These are phyloP conservation scores for Corbicula japonica DNA, from an alignment of 2,888 invertebrate genomes.

Conservation along the genomic window DNA sequence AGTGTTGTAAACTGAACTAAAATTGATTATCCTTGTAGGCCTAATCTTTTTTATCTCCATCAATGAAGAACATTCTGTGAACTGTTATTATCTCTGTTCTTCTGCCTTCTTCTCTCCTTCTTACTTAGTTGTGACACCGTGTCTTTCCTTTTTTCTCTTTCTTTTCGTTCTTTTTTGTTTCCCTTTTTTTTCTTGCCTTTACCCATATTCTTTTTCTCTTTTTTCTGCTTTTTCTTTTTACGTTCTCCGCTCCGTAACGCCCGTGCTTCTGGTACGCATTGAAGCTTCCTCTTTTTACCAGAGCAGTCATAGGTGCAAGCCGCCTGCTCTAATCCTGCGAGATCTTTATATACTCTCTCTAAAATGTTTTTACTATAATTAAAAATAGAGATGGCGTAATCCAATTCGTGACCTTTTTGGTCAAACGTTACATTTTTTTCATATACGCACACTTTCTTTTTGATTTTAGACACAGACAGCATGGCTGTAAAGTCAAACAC, in stretches of 20 bases:
- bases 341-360: background rate
- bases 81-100: no score
- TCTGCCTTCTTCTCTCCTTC: no score
- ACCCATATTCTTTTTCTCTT: background rate
- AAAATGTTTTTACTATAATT: background rate
- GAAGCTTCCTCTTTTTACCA: background rate
- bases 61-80: no score
- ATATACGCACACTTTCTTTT: conserved; percentile 13
- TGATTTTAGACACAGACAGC: conserved; percentile 14
- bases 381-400: background rate
- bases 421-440: background rate
- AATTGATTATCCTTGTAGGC: no score
- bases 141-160: background rate
- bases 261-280: background rate
- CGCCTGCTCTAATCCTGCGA: background rate
- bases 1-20: no score
- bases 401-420: background rate
- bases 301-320: background rate
- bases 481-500: conserved; percentile 5
- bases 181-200: background rate
- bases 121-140: no score
- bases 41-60: no score
- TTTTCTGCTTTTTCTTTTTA: conserved; percentile 1
- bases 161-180: background rate
- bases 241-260: background rate